Evolutionary conservation across 2,797 vertebrate genomes (phyloP).

Genomic region (Syncerus caffer): DNA sequence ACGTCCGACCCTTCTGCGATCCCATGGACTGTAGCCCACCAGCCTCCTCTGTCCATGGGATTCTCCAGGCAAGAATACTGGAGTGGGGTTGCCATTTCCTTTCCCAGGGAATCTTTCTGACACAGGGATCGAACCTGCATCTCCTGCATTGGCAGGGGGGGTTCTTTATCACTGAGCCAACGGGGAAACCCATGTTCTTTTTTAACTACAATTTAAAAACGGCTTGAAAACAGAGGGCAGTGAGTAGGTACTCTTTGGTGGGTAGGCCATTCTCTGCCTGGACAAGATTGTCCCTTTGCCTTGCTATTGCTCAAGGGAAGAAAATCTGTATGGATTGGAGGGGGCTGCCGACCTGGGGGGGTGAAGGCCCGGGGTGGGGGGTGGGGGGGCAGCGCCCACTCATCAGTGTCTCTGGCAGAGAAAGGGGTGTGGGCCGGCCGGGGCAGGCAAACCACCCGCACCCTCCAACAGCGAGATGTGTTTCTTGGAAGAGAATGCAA

Average conservation of each 20-base stretch:
- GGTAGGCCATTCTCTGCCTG: neutral
- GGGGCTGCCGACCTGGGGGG: neutral
- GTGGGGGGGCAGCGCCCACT: neutral
- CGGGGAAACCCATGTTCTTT: neutral
- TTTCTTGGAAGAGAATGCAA: conserved; percentile 77
- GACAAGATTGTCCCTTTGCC: neutral
- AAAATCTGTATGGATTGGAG: neutral
- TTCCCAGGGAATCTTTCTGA: neutral
- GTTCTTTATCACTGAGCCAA: neutral
- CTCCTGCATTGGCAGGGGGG: neutral
- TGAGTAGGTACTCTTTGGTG: neutral
- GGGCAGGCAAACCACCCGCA: conserved; percentile 63
- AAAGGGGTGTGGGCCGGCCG: conserved; percentile 59
- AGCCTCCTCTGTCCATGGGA: neutral
- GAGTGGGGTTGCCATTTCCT: neutral
- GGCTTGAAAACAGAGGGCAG: neutral
- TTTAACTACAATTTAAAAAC: neutral
- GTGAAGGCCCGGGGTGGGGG: neutral
- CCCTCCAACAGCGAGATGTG: conserved; percentile 59
- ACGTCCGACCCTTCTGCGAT: neutral
- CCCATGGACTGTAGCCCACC: neutral
- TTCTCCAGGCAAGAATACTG: neutral
- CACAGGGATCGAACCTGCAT: neutral
- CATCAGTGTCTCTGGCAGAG: conserved; percentile 29
- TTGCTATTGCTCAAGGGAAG: neutral